A percentile compares a stretch with the other conserved stretches of the same genome.
These are phyloP conservation scores for Shinisaurus crocodilurus DNA, from an alignment of 2,113 vertebrate genomes.

Conservation along the genomic window DNA sequence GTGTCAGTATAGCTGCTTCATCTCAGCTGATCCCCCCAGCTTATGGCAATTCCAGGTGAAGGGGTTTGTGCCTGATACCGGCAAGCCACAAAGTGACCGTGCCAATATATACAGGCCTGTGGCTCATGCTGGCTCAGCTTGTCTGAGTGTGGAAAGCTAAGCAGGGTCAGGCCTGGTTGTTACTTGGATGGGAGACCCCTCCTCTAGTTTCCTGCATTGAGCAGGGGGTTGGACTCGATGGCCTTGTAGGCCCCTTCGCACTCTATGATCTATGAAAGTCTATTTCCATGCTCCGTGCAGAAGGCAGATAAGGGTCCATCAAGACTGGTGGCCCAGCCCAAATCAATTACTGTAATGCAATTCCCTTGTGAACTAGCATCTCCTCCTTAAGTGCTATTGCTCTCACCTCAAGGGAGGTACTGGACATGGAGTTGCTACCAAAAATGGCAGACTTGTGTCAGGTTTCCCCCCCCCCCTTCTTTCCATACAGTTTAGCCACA, in stretches of 20 bases:
- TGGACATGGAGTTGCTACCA: background rate
- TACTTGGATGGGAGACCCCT: too few relatives aligned
- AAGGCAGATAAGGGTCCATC: background rate
- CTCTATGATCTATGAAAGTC: too few relatives aligned
- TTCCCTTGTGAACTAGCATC: background rate
- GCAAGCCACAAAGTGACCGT: background rate
- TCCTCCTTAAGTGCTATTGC: background rate
- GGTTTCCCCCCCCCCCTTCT: too few relatives aligned
- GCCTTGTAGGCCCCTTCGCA: too few relatives aligned
- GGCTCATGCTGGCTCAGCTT: too few relatives aligned
- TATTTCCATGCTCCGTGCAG: background rate
- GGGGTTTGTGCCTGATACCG: too few relatives aligned
- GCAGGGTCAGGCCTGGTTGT: too few relatives aligned
- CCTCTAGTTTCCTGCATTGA: too few relatives aligned
- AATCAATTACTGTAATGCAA: background rate
- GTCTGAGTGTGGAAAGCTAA: too few relatives aligned
- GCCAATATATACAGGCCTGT: too few relatives aligned
- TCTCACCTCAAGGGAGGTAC: background rate
- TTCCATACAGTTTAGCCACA: background rate
- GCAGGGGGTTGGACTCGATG: too few relatives aligned
- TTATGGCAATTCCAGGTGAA: background rate
- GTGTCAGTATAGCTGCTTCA: background rate
- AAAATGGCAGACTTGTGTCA: background rate
- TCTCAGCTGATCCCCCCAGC: rapidly evolving
- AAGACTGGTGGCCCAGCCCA: background rate